Conservation (phyloP, 1,140 invertebrate genomes). For the Drosophila elegans region DNA sequence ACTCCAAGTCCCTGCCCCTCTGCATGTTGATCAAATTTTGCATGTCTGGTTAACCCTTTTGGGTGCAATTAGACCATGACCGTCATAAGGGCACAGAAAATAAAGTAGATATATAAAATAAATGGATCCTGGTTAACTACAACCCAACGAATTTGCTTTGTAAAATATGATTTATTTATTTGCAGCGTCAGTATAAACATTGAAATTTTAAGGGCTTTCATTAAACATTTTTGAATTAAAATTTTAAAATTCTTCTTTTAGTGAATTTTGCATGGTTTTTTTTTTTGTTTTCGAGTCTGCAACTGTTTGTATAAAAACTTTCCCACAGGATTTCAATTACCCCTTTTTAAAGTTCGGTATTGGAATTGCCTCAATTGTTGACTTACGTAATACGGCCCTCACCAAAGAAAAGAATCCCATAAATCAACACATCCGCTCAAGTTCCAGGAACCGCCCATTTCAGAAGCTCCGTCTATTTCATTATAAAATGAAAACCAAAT, state of each 20-base stretch:
- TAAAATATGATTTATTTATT: too few species aligned
- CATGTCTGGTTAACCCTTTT: conserved; percentile 75
- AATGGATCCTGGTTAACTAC: not conserved
- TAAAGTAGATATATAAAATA: not conserved
- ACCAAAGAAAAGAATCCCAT: conserved; percentile 48
- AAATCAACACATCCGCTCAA: conserved; percentile 80
- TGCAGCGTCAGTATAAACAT: too few species aligned
- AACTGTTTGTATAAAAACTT: conserved; percentile 17
- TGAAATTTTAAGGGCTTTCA: too few species aligned
- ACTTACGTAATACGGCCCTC: conserved; percentile 60
- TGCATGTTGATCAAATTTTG: conserved; percentile 56
- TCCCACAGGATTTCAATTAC: conserved; percentile 67
- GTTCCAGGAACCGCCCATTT: conserved; percentile 74
- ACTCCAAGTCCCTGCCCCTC: not conserved
- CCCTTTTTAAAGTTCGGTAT: conserved; percentile 41
- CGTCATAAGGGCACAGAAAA: conserved; percentile 17
- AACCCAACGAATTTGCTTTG: too few species aligned
- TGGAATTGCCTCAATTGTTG: conserved; percentile 66
- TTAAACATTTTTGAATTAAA: too few species aligned
- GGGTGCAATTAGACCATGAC: conserved; percentile 79
- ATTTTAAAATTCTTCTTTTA: too few species aligned
- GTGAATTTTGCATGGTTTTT: not conserved
- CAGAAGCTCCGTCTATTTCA: conserved; percentile 62
- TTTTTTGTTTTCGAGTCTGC: not conserved
- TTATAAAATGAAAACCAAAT: conserved; percentile 63